Evolutionary conservation across 2,113 vertebrate genomes (phyloP).

Genomic region (Chamaea fasciata): DNA sequence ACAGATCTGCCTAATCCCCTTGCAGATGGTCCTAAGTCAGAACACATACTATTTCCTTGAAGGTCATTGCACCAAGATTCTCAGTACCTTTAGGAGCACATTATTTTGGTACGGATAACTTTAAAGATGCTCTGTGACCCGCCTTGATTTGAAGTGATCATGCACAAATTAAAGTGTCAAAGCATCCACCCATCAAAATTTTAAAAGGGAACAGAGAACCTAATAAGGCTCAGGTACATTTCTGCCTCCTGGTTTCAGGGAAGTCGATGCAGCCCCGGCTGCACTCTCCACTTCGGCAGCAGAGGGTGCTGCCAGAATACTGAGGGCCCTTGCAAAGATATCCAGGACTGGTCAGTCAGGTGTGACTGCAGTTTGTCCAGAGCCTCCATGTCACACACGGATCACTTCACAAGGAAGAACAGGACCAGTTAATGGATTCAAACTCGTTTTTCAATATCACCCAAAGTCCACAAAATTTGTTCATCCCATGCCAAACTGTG

Average conservation of each 20-base stretch:
- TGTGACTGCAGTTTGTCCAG: not conserved
- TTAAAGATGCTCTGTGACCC: not conserved
- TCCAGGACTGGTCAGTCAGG: not conserved
- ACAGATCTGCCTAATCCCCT: not conserved
- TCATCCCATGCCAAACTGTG: not conserved
- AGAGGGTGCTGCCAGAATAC: slow-evolving; percentile 50
- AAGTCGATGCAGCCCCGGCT: not conserved
- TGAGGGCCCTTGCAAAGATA: not conserved
- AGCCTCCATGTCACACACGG: not conserved
- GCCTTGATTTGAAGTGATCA: not conserved
- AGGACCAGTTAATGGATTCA: not conserved
- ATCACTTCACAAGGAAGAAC: not conserved
- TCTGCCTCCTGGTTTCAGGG: not conserved
- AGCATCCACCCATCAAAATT: not conserved
- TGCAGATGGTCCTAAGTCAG: not conserved
- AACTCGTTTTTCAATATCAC: not conserved
- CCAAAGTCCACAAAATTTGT: not conserved
- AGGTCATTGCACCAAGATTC: not conserved
- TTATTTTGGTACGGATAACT: not conserved
- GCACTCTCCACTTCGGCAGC: not conserved
- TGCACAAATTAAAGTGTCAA: not conserved
- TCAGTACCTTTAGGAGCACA: not conserved
- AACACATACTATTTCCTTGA: not conserved
- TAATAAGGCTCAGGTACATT: not conserved
- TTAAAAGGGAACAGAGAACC: not conserved